Base-by-base conservation (phyloP, 2,888 invertebrate genomes). In the Tricholauxania praeusta region DNA sequence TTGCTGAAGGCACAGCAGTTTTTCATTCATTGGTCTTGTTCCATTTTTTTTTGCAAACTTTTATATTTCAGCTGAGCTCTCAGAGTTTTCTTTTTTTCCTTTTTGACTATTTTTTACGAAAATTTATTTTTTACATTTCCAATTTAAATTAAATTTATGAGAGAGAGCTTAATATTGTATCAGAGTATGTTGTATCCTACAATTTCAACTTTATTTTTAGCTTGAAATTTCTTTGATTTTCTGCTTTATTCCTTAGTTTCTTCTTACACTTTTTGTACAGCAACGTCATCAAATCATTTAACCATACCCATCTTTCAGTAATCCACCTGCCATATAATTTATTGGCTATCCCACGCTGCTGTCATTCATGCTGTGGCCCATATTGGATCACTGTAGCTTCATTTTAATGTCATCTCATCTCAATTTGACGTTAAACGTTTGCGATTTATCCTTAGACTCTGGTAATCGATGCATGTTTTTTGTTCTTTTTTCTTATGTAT, bases 1-100 rank as follows among this genome's bases (percentile, higher is more conserved):
- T 60, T 32, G 19, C 32, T 60, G 32, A 19, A 28, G 39, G 10
- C 39, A 10, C 39, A 39, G 15, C 39, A 32, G 8, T 62, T 62
- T 62, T n/a, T 62, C 39, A 62, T 62, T 62, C 47, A 62, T 62
- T 32, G 60, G 32, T 6, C 60, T 39, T 60, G 60, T 39, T 8
- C 14, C 6, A 22, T 22, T 22, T 22, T 6, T 60, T 39, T 60
- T 60, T 39, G 39, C n/a, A 28, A 12, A 12, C 12, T 28, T 12
- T 8, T 19, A 17, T 28, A 10, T 57, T 22, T 12, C 10, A 39
- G 1, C 5, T 39, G 39, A 39, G 3, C 39, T 1, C 39, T 39
- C 39, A 28, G 0, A 28, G 28, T n/a, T 17, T 17, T 57, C 19
- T 22, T n/a, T 57, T 60, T 2, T 5, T 22, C 4, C 28, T 28